Evolutionary conservation across 1,140 invertebrate species (phyloP), one percentile per base, ranked within the genome.

Genomic region (Bombyx mandarina): DNA sequence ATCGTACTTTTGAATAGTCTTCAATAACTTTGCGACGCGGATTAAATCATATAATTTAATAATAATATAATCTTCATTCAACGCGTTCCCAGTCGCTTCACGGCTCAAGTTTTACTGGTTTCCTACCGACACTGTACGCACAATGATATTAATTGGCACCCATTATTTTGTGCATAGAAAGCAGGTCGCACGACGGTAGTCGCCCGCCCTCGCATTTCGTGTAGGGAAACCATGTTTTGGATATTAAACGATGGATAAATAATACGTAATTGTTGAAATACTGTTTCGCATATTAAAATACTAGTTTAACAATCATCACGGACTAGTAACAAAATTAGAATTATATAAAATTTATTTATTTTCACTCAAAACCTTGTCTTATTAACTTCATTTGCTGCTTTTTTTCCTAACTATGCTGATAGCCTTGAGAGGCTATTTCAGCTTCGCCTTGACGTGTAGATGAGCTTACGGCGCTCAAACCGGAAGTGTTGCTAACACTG

Each of bases 81-180:
- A 51, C 26, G 26, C 42, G 7, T 35, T 42, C 22, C 50, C 1
- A 35, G 7, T 35, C 10, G 8, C 22, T 35, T 26, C 52, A 8
- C 22, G n/a, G 51, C n/a, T 58, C 57, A 45, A n/a, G 18, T 58
- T 42, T 52, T 45, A 53, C 54, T 61, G 45, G 59, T 61, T 47
- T 3, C 8, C 8, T 9, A 45, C 22, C 51, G 57, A 45, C 12
- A 42, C 45, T 46, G 45, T 57, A 48, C 42, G 46, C 44, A 49
- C 56, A 62, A 60, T 63, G 60, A 73, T 66, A 77, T 75, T 77
- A 77, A 79, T 79, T 66, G 69, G 62, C 57, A 58, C 47, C 62
- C 68, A 78, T 78, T 77, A 79, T 73, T 75, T 66, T 61, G 56
- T 63, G 63, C 58, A 66, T 75, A 73, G 73, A 75, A 75, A 73